phyloP scores from a whole-genome alignment of 2,113 vertebrate species.

The Brachyhypopomus occidentalis region DNA sequence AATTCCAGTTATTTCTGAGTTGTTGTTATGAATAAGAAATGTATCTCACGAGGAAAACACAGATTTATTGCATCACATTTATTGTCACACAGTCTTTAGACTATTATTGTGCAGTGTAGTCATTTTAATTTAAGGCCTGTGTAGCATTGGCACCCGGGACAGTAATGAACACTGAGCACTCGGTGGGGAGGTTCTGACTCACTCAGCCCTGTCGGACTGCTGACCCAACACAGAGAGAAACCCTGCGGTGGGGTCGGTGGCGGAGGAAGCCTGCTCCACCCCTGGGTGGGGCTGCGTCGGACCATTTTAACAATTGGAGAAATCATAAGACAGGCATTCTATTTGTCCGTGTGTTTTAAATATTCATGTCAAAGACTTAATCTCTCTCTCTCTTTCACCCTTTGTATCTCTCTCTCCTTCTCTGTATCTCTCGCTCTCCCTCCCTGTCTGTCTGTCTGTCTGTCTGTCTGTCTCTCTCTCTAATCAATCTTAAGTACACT shows the following conservation, averaged over 20 bases:
- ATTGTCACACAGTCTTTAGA: too few species aligned
- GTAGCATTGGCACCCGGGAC: not conserved
- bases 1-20: too few species aligned
- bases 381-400: slow-evolving; percentile 5
- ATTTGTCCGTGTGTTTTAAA: not conserved
- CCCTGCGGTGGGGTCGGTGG: not conserved
- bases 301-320: too few species aligned
- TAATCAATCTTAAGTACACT: slow-evolving; percentile 16
- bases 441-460: slow-evolving; percentile 42
- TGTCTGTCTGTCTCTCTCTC: slow-evolving; percentile 37
- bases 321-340: too few species aligned
- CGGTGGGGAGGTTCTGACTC: not conserved
- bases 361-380: not conserved
- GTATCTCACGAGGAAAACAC: too few species aligned
- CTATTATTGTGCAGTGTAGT: not conserved
- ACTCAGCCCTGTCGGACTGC: not conserved
- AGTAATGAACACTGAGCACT: not conserved
- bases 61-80: too few species aligned
- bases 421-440: not conserved
- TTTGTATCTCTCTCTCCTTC: slow-evolving; percentile 11
- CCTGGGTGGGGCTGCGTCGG: too few species aligned
- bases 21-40: too few species aligned
- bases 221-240: not conserved
- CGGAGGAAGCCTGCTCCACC: not conserved
- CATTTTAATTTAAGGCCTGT: not conserved